A percentile compares a stretch with the other conserved stretches of the same genome.
phyloP scores from a whole-genome alignment of 2,888 invertebrate genomes.

The Cremastinae sp. region DNA sequence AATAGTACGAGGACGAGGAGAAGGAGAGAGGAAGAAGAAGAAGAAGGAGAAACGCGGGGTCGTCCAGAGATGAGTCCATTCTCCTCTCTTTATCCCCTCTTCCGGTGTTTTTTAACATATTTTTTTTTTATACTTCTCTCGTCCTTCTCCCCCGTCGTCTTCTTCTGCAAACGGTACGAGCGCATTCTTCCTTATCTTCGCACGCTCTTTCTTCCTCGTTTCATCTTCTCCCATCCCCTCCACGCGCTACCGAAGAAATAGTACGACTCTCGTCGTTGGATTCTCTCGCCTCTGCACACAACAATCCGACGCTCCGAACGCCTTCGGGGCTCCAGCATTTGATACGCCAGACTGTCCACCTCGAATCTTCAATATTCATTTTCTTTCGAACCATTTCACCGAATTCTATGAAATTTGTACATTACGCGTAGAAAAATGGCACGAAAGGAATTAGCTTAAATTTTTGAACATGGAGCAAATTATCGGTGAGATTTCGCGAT shows the following conservation, averaged over 20 bases:
- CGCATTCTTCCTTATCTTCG: slow-evolving; percentile 50
- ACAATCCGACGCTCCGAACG: slow-evolving; percentile 16
- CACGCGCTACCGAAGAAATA: slow-evolving; percentile 47
- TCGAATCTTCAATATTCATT: slow-evolving; percentile 14
- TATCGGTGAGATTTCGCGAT: too few relatives aligned
- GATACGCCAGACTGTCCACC: not conserved
- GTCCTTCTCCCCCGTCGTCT: slow-evolving; percentile 26
- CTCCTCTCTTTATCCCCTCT: slow-evolving; percentile 52
- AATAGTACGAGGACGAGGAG: slow-evolving; percentile 46
- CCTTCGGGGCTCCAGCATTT: not conserved
- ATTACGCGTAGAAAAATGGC: not conserved
- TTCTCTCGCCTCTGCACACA: slow-evolving; percentile 30
- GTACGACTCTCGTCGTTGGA: slow-evolving; percentile 49
- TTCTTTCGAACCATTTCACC: not conserved
- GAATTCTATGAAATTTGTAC: slow-evolving; percentile 8
- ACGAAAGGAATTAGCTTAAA: not conserved
- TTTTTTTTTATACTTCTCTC: slow-evolving; percentile 29
- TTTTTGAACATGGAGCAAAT: too few relatives aligned
- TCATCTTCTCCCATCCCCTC: slow-evolving; percentile 35
- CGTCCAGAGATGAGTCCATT: slow-evolving; percentile 51
- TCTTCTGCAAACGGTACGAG: slow-evolving; percentile 48
- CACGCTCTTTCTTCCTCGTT: slow-evolving; percentile 40
- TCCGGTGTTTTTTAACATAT: slow-evolving; percentile 29
- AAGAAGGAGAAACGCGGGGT: slow-evolving; percentile 25
- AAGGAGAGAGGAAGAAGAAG: slow-evolving; percentile 33